Conservation (phyloP, 1,140 invertebrate species). For the Andricus grossulariae region DNA sequence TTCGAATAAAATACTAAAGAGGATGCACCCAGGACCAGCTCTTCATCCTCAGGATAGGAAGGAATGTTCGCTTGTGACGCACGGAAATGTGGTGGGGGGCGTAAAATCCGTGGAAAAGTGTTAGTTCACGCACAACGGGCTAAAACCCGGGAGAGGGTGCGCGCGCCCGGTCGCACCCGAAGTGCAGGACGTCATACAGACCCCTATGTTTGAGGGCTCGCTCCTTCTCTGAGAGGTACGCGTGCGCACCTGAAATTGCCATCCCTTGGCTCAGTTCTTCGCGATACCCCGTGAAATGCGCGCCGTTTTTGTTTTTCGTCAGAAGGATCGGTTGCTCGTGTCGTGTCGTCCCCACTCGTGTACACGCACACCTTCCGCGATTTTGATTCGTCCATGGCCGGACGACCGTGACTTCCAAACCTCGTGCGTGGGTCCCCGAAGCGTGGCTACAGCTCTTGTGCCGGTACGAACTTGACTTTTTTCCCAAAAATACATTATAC, state of each 20-base stretch:
- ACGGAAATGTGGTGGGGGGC: slow-evolving; percentile 37
- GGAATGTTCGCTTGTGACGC: slow-evolving; percentile 12
- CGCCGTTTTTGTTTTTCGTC: slow-evolving; percentile 52
- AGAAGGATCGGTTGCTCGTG: slow-evolving; percentile 37
- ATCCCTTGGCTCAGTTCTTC: slow-evolving; percentile 61
- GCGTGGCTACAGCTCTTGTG: background rate
- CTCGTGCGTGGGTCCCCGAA: slow-evolving; percentile 1
- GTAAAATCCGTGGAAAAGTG: slow-evolving; percentile 43
- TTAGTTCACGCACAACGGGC: slow-evolving; percentile 34
- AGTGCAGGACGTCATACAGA: slow-evolving; percentile 38
- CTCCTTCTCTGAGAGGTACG: slow-evolving; percentile 43
- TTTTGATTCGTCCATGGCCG: slow-evolving; percentile 38
- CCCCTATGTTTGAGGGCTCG: slow-evolving; percentile 47
- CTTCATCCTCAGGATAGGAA: background rate
- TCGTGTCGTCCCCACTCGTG: slow-evolving; percentile 29
- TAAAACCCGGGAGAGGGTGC: slow-evolving; percentile 35
- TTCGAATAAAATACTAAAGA: background rate
- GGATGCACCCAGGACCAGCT: background rate
- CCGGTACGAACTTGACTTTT: background rate
- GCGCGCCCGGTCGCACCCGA: slow-evolving; percentile 41
- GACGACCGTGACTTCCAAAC: background rate
- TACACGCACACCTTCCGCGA: slow-evolving; percentile 37
- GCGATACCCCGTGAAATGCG: slow-evolving; percentile 66
- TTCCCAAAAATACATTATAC: background rate
- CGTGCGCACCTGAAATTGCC: slow-evolving; percentile 55